Base-by-base conservation (phyloP, 2,113 vertebrate genomes). In the Nerophis ophidion region DNA sequence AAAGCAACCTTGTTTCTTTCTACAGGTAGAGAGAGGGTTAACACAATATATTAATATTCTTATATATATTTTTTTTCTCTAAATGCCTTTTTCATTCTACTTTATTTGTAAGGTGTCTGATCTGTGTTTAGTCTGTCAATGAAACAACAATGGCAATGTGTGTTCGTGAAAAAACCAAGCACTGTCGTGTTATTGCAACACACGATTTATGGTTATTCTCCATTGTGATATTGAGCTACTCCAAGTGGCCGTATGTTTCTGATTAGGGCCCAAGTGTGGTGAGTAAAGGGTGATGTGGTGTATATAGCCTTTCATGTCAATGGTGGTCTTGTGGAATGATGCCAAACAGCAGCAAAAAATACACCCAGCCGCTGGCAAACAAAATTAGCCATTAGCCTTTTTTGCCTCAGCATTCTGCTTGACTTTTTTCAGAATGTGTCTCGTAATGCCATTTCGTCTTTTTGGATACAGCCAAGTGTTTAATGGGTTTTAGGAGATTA, bases 171-270 rank as follows among this genome's bases (percentile, higher is more conserved):
- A 40, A 65, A 26, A 58, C 26, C 11, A 13, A 80, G 65, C 55
- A 44, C 49, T 68, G 65, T 70, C 58, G 54, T 70, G 48, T 75
- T 55, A 67, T 75, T 84, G 67, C 47, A 63, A 72, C 68, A 71
- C 62, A 79, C 83, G 81, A 88, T 86, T 84, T 84, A 87, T 85
- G 59, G 45, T 54, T 58, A 55, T 71, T 75, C 83, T 84, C 76
- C 77, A 83, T 85, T 87, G 83, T 86, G 77, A 89, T 90, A 85
- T 80, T 78, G 83, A 86, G 86, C 77, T 74, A 71, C 75, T 88
- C 80, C 79, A 88, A 90, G 84, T 75, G 84, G 68, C 50, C 57
- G 63, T 61, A 72, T 88, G 88, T 85, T 88, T 84, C 70, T 75
- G 75, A 84, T 88, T 87, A 84, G 71, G 69, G 76, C 64, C 57